A percentile compares a stretch with the other conserved stretches of the same genome.
phyloP scores from a whole-genome alignment of 2,797 vertebrate genomes.

The Todus mexicanus region DNA sequence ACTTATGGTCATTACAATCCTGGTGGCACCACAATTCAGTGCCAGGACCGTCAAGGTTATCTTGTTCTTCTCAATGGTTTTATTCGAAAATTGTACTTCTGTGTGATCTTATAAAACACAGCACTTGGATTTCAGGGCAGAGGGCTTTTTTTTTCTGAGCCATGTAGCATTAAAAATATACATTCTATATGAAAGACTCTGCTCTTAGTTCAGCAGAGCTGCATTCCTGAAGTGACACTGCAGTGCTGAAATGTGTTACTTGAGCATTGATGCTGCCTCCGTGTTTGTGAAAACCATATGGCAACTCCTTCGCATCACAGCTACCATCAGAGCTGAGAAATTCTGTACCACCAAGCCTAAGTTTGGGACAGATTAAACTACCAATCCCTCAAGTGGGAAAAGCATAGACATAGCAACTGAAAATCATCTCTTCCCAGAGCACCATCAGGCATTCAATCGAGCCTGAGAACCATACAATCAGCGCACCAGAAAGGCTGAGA shows the following conservation, averaged over 20 bases:
- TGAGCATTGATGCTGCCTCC: not conserved
- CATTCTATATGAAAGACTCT: not conserved
- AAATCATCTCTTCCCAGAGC: not conserved
- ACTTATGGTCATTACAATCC: not conserved
- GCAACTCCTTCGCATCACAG: not conserved
- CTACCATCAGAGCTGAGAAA: not conserved
- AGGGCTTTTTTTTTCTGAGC: not conserved
- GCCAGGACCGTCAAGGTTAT: not conserved
- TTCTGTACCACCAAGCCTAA: not conserved
- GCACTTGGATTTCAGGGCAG: not conserved
- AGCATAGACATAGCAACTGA: not conserved
- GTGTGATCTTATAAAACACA: not conserved
- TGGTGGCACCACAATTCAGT: not conserved
- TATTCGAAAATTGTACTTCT: not conserved
- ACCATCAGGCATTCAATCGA: not conserved
- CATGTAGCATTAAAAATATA: not conserved
- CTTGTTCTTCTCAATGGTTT: not conserved
- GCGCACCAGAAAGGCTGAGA: not conserved
- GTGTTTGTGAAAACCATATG: not conserved
- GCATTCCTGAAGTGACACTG: not conserved
- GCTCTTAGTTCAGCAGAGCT: not conserved
- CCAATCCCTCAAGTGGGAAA: not conserved
- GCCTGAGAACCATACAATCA: not conserved
- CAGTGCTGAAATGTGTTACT: not conserved
- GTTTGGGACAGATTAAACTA: not conserved